Percentiles rank a stretch among this genome's conserved stretches.
phyloP scores from a whole-genome alignment of 2,797 vertebrate genomes.

The Tangara arthus region DNA sequence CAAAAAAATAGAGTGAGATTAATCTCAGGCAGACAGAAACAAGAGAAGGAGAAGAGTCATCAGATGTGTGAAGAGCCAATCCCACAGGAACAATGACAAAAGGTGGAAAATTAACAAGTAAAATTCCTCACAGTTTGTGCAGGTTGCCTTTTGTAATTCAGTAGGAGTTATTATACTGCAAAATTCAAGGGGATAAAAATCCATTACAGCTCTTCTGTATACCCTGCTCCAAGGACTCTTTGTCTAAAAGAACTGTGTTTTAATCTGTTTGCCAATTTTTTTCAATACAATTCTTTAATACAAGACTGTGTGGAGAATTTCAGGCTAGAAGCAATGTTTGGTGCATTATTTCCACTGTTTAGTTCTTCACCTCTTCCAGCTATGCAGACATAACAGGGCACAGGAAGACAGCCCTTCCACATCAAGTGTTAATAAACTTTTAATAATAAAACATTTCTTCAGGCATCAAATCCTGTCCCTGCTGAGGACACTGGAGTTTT shows the following conservation, averaged over 20 bases:
- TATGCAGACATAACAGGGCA: not conserved
- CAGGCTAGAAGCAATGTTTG: not conserved
- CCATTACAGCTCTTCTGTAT: not conserved
- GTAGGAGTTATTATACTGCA: constrained; percentile 18
- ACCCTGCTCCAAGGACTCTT: constrained; percentile 3
- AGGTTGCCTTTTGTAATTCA: not conserved
- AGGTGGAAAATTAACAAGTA: constrained; percentile 24
- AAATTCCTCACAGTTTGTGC: not conserved
- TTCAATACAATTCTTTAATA: constrained; percentile 48
- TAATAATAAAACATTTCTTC: not conserved
- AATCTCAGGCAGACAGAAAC: not conserved
- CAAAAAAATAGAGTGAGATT: not conserved
- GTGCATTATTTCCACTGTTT: not conserved
- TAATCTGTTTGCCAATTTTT: constrained; percentile 58
- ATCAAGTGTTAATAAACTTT: constrained; percentile 19
- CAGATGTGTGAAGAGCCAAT: not conserved
- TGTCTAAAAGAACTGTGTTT: constrained; percentile 38
- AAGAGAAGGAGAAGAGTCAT: constrained; percentile 1
- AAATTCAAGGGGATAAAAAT: constrained; percentile 29
- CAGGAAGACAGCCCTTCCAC: not conserved
- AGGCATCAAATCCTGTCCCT: not conserved
- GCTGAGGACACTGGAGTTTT: not conserved
- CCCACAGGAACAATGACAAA: not conserved
- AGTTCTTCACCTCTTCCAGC: not conserved
- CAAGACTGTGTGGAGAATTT: not conserved